These are phyloP conservation scores for Potamarius usumacintae DNA, from an alignment of 2,113 vertebrate species.

Conservation along the genomic window DNA sequence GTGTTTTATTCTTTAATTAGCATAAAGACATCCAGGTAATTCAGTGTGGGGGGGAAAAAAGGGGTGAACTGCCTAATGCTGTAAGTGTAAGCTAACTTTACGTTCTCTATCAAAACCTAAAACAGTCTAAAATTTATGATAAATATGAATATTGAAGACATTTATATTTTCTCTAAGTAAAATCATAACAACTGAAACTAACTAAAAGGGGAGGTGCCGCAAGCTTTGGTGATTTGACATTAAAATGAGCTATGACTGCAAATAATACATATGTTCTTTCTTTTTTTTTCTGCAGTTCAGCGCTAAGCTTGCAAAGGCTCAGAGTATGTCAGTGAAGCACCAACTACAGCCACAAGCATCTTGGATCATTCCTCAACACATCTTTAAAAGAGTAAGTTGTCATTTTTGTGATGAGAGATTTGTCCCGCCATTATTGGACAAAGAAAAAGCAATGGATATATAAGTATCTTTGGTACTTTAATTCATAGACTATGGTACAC, in stretches of 20 bases:
- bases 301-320: conserved; percentile 81
- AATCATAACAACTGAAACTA: background rate
- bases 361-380: conserved; percentile 74
- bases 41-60: no score
- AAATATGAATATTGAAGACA: background rate
- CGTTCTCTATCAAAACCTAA: background rate
- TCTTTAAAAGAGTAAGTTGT: conserved; percentile 86
- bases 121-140: background rate
- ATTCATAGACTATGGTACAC: background rate
- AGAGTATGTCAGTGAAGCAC: conserved; percentile 71
- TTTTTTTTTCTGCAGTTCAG: conserved; percentile 77
- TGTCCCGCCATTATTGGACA: background rate
- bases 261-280: background rate
- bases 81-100: background rate
- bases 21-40: background rate
- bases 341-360: conserved; percentile 64
- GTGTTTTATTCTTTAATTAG: background rate
- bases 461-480: background rate
- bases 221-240: background rate
- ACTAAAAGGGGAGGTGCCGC: background rate
- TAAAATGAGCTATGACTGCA: background rate
- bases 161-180: background rate
- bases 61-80: background rate
- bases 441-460: background rate
- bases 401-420: background rate